Evolutionary conservation across 2,113 vertebrate species (phyloP).

Genomic region (Hyaena hyaena): DNA sequence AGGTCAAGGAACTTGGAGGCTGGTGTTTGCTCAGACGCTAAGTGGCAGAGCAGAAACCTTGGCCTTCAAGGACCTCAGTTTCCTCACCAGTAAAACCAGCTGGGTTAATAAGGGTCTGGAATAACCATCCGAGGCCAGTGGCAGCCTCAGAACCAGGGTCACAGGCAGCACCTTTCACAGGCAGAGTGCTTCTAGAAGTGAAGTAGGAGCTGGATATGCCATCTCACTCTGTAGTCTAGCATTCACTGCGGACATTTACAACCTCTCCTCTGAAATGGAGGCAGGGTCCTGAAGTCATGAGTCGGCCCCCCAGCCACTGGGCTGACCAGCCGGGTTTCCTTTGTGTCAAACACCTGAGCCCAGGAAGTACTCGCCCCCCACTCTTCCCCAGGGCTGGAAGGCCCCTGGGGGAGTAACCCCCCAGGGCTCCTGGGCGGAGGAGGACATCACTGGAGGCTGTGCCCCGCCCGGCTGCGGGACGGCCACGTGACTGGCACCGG

Average conservation of each 20-base stretch:
- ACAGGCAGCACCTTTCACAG: not conserved
- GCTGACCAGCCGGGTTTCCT: accelerated
- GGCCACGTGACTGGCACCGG: not conserved
- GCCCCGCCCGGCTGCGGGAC: accelerated
- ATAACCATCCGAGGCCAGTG: accelerated
- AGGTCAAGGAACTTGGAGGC: accelerated
- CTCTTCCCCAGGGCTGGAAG: accelerated
- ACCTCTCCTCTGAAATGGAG: accelerated
- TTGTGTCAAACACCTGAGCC: accelerated
- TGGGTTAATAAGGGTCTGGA: accelerated
- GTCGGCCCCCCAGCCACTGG: accelerated
- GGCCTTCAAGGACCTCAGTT: accelerated
- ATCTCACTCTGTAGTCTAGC: too few relatives aligned
- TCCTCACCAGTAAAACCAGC: not conserved
- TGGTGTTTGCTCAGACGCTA: not conserved
- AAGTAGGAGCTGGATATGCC: too few relatives aligned
- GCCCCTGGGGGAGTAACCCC: too few relatives aligned
- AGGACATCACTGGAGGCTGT: accelerated
- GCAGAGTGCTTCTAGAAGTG: not conserved
- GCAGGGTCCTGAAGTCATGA: accelerated
- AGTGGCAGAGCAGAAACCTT: accelerated
- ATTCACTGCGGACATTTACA: accelerated
- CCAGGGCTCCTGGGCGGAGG: accelerated
- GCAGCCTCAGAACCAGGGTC: too few relatives aligned
- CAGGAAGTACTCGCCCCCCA: accelerated